phyloP scores from a whole-genome alignment of 2,888 invertebrate species.

The Exocentrus adspersus region DNA sequence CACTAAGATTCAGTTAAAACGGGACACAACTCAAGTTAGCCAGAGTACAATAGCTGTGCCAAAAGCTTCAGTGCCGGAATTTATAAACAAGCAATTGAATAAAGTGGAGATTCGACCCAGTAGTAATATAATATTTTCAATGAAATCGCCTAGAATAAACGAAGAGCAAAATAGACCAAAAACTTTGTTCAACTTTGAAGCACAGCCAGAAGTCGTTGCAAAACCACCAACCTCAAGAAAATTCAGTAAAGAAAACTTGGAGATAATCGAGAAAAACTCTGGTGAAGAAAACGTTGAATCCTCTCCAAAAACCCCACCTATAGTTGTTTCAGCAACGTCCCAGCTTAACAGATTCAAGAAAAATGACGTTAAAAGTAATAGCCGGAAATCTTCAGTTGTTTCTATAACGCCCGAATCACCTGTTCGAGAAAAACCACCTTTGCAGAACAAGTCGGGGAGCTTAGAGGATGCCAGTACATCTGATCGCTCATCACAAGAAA shows the following conservation, averaged over 20 bases:
- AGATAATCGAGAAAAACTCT: conserved; percentile 61
- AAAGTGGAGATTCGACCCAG: conserved; percentile 73
- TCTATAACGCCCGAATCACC: conserved; percentile 50
- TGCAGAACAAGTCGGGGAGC: conserved; percentile 67
- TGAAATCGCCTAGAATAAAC: conserved; percentile 62
- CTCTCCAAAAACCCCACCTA: conserved; percentile 37
- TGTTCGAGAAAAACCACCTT: conserved; percentile 52
- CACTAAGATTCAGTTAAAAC: conserved; percentile 70
- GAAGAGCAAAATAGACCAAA: conserved; percentile 52
- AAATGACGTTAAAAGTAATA: conserved; percentile 45
- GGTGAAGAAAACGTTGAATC: conserved; percentile 38
- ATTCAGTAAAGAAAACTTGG: conserved; percentile 56
- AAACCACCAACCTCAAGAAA: conserved; percentile 47
- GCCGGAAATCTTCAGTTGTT: conserved; percentile 51
- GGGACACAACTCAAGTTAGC: conserved; percentile 64
- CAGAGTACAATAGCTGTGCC: conserved; percentile 43
- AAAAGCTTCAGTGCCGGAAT: conserved; percentile 70
- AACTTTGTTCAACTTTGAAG: conserved; percentile 47
- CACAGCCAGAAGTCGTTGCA: conserved; percentile 34
- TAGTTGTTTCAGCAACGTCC: conserved; percentile 26
- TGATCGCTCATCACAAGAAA: conserved; percentile 53
- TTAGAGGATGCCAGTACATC: conserved; percentile 60
- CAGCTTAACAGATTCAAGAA: conserved; percentile 47
- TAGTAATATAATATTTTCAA: conserved; percentile 74
- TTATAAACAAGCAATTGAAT: conserved; percentile 76